phyloP scores from a whole-genome alignment of 2,888 invertebrate species.

The Standfussiana lucernea region DNA sequence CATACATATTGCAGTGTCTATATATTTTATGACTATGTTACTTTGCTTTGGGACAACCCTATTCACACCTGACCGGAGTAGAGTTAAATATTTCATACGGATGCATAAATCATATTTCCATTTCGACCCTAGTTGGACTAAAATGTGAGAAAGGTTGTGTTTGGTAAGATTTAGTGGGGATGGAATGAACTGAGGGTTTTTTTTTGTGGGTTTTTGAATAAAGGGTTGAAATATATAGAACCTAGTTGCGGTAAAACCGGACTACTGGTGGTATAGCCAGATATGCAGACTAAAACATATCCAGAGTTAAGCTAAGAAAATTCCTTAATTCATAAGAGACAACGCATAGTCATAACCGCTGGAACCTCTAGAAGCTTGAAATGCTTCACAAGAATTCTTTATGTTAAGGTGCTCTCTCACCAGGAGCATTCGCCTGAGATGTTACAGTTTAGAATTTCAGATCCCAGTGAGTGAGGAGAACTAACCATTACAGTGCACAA shows the following conservation, averaged over 20 bases:
- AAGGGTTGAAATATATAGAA: not conserved
- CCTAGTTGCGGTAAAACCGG: not conserved
- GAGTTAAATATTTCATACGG: slow-evolving; percentile 58
- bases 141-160: slow-evolving; percentile 16
- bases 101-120: slow-evolving; percentile 63
- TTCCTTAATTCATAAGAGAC: too few species aligned
- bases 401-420: too few species aligned
- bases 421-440: too few species aligned
- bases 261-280: not conserved
- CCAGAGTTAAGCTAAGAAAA: too few species aligned
- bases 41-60: slow-evolving; percentile 12
- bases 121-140: slow-evolving; percentile 35
- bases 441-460: too few species aligned
- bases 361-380: too few species aligned
- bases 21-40: slow-evolving; percentile 6
- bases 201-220: not conserved
- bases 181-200: slow-evolving; percentile 10
- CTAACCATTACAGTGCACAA: too few species aligned
- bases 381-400: too few species aligned
- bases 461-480: too few species aligned
- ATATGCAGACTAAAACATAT: not conserved
- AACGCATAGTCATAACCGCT: too few species aligned
- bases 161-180: slow-evolving; percentile 24
- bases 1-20: not conserved
- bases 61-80: slow-evolving; percentile 33